phyloP scores from a whole-genome alignment of 2,113 vertebrate species.

The Cyprinodon brontotheroides region DNA sequence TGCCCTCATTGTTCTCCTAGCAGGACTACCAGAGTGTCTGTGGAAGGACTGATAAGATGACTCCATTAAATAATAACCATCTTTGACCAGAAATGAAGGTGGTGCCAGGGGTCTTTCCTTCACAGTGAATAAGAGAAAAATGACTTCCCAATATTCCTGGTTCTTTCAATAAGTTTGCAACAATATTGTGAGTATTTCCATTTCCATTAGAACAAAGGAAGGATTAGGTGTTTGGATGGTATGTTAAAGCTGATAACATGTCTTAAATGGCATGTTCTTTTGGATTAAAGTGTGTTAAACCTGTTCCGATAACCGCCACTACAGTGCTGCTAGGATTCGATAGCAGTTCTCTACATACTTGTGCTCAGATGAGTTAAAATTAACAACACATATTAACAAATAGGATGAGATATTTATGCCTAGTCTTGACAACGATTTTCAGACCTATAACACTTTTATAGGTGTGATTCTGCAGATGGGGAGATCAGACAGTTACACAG shows the following conservation, averaged over 20 bases:
- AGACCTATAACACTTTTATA: not conserved
- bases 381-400: conserved; percentile 4
- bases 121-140: conserved; percentile 15
- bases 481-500: conserved; percentile 18
- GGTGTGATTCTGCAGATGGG: conserved; percentile 8
- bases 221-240: conserved; percentile 60
- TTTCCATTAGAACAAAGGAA: conserved; percentile 57
- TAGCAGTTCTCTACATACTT: not conserved
- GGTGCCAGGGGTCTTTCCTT: conserved; percentile 7
- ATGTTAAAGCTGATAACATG: conserved; percentile 57
- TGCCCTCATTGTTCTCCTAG: conserved; percentile 62
- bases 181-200: conserved; percentile 31
- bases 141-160: conserved; percentile 49
- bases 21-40: conserved; percentile 58
- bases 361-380: not conserved
- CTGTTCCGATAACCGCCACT: conserved; percentile 35
- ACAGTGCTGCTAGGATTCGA: conserved; percentile 5
- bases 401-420: conserved; percentile 32
- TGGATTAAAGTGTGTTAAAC: conserved; percentile 46
- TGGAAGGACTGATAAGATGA: conserved; percentile 60
- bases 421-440: conserved; percentile 25
- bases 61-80: conserved; percentile 62
- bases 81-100: conserved; percentile 45
- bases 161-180: conserved; percentile 44
- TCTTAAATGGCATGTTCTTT: conserved; percentile 50